These are phyloP conservation scores for Limnothrissa miodon DNA, from an alignment of 2,113 vertebrate species.

Conservation along the genomic window DNA sequence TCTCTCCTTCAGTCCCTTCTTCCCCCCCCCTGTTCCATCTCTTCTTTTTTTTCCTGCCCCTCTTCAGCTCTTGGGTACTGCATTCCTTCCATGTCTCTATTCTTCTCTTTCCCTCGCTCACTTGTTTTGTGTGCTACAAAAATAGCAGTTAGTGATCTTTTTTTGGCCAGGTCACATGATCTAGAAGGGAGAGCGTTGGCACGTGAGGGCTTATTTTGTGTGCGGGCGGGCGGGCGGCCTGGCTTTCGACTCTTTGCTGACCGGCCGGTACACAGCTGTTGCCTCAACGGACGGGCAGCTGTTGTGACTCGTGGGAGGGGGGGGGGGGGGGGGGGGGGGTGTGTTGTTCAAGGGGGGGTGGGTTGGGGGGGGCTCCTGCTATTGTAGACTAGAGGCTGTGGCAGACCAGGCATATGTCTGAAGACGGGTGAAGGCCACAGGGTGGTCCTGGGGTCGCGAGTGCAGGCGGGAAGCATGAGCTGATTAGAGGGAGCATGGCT, in stretches of 20 bases:
- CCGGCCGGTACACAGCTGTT: not conserved
- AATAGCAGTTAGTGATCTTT: slow-evolving; percentile 2
- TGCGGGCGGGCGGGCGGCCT: not conserved
- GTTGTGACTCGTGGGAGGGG: not conserved
- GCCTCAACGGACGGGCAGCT: not conserved
- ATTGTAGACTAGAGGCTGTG: not conserved
- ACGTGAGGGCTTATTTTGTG: not conserved
- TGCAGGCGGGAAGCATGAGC: slow-evolving; percentile 37
- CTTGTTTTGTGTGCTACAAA: not conserved
- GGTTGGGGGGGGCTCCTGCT: not conserved
- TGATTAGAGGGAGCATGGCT: slow-evolving; percentile 35
- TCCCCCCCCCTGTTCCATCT: not conserved
- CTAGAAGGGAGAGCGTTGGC: not conserved
- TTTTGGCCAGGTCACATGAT: slow-evolving; percentile 13
- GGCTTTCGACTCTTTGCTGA: not conserved
- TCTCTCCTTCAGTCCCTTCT: not conserved
- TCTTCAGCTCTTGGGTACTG: not conserved
- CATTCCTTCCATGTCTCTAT: not conserved
- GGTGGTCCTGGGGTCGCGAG: slow-evolving; percentile 26
- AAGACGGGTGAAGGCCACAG: not conserved
- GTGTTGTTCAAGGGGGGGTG: not conserved
- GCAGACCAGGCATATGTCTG: not conserved
- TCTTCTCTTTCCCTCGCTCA: not conserved
- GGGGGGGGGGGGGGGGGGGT: not conserved
- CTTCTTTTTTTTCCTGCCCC: not conserved